These are phyloP conservation scores for Nomada lathburiana DNA, from an alignment of 2,888 invertebrate species.

Conservation along the genomic window DNA sequence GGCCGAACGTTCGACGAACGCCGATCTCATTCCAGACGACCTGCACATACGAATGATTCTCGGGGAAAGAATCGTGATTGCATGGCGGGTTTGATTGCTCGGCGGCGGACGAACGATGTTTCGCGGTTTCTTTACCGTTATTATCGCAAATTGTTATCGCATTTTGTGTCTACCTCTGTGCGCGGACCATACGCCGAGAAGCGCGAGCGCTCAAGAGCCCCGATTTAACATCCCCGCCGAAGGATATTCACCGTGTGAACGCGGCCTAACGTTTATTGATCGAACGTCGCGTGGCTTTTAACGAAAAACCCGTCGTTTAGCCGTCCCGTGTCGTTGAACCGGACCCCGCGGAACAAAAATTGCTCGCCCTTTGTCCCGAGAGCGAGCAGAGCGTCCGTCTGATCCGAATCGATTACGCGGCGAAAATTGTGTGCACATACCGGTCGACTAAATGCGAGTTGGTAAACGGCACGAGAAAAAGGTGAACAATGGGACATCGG, in stretches of 20 bases:
- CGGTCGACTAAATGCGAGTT: conserved; percentile 14
- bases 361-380: conserved; percentile 36
- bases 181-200: too few relatives aligned
- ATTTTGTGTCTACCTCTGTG: background rate
- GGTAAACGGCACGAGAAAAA: too few relatives aligned
- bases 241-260: conserved; percentile 15
- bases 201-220: too few relatives aligned
- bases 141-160: background rate
- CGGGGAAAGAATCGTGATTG: background rate
- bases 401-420: conserved; percentile 21
- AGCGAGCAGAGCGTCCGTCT: conserved; percentile 16
- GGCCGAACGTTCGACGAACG: conserved; percentile 17
- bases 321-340: conserved; percentile 19
- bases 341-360: conserved; percentile 34
- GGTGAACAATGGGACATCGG: background rate
- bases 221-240: background rate
- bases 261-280: conserved; percentile 45
- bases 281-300: conserved; percentile 36
- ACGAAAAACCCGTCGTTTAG: conserved; percentile 44
- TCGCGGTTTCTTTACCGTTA: background rate
- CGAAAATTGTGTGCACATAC: conserved; percentile 29
- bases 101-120: background rate
- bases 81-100: background rate
- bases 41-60: background rate
- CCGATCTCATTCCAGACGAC: conserved; percentile 16